Evolutionary conservation across 2,113 vertebrate genomes (phyloP).

Genomic region (Myanophis thanlyinensis): DNA sequence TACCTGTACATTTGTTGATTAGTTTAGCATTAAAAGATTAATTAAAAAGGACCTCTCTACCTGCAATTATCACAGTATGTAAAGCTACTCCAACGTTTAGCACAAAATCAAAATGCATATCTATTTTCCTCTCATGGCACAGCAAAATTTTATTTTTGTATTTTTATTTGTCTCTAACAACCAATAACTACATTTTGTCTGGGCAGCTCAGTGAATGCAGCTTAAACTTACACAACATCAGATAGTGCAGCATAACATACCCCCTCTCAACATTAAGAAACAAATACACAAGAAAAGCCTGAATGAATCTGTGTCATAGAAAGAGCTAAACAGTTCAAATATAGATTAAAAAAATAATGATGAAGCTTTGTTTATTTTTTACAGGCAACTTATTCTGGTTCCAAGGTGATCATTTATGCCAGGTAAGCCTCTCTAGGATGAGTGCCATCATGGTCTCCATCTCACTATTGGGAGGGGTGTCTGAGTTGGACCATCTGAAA

Average conservation of each 20-base stretch:
- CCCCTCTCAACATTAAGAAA: not conserved
- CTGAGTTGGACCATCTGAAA: not conserved
- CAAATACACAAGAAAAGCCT: not conserved
- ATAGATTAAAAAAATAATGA: not conserved
- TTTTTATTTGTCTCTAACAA: not conserved
- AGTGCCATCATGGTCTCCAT: not conserved
- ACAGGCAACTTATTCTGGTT: not conserved
- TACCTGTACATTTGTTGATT: not conserved
- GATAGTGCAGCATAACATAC: not conserved
- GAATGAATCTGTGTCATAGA: not conserved
- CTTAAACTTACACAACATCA: not conserved
- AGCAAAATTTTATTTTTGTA: not conserved
- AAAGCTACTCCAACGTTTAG: not conserved
- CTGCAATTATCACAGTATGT: not conserved
- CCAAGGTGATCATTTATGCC: not conserved
- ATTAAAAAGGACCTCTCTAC: not conserved
- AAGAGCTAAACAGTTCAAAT: not conserved
- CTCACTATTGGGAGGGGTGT: not conserved
- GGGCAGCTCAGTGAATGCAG: not conserved
- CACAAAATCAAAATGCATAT: not conserved
- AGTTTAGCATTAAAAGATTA: not conserved
- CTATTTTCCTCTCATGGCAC: not conserved
- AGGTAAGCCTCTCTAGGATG: not conserved
- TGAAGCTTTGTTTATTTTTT: not conserved
- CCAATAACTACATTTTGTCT: not conserved